Conservation (phyloP, 2,113 vertebrate genomes). For the Varanus komodoensis region DNA sequence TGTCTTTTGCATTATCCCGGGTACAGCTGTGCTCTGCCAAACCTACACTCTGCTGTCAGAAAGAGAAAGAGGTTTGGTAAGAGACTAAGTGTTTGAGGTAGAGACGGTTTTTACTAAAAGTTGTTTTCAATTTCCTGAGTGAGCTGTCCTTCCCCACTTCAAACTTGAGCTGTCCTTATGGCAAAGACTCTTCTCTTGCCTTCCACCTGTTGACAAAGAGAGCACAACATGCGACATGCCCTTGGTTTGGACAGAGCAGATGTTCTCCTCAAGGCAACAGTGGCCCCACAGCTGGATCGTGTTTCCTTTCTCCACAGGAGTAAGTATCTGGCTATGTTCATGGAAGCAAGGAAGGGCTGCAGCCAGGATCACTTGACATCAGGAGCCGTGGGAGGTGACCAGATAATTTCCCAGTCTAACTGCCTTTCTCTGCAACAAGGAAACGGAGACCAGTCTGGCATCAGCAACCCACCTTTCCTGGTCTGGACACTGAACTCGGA, state of each 20-base stretch:
- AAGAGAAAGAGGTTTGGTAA: conserved; percentile 51
- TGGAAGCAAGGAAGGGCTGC: neutral
- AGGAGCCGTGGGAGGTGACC: neutral
- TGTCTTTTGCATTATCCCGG: conserved; percentile 61
- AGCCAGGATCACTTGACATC: neutral
- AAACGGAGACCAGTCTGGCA: neutral
- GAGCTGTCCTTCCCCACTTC: conserved; percentile 51
- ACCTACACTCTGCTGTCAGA: neutral
- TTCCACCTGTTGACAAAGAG: neutral
- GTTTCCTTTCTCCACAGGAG: neutral
- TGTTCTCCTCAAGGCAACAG: neutral
- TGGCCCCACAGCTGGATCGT: neutral
- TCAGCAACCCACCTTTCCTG: no score
- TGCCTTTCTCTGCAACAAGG: neutral
- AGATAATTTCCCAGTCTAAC: neutral
- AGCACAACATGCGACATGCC: neutral
- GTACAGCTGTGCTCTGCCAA: conserved; percentile 29
- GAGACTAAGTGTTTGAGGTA: conserved; percentile 47
- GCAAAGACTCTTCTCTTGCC: conserved; percentile 38
- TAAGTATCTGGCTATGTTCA: neutral
- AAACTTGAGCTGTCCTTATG: conserved; percentile 8
- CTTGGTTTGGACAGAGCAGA: neutral
- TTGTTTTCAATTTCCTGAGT: conserved; percentile 70
- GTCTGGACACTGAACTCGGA: no score
- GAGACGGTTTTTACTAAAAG: conserved; percentile 61